phyloP scores from a whole-genome alignment of 2,888 invertebrate species.

The Cataglyphis livida region DNA sequence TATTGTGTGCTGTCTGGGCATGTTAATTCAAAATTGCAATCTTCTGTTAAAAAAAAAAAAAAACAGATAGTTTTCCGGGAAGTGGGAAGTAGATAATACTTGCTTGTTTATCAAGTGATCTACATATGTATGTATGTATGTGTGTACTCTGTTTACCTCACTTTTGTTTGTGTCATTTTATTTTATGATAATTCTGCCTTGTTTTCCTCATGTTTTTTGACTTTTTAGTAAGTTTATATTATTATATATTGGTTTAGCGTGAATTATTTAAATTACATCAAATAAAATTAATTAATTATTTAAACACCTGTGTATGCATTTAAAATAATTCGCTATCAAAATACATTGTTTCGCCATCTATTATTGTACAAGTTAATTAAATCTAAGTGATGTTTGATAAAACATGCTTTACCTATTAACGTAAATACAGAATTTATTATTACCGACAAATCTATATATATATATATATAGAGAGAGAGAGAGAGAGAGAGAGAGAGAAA shows the following conservation, averaged over 20 bases:
- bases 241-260: background rate
- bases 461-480: background rate
- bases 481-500: no score
- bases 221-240: background rate
- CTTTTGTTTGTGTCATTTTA: background rate
- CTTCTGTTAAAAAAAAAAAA: conserved; percentile 16
- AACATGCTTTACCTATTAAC: background rate
- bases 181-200: background rate
- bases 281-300: conserved; percentile 20
- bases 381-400: background rate
- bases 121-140: background rate
- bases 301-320: no score
- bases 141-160: background rate
- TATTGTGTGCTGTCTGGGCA: no score
- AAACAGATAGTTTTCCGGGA: conserved; percentile 19
- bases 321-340: background rate
- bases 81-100: conserved; percentile 7
- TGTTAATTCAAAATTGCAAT: conserved; percentile 24
- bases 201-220: background rate
- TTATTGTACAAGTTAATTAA: background rate
- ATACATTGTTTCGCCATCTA: background rate
- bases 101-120: conserved; percentile 3
- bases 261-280: background rate
- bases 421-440: background rate
- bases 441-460: background rate